Evolutionary conservation across 1,140 invertebrate genomes (phyloP).

Genomic region (Lepidurus apus): DNA sequence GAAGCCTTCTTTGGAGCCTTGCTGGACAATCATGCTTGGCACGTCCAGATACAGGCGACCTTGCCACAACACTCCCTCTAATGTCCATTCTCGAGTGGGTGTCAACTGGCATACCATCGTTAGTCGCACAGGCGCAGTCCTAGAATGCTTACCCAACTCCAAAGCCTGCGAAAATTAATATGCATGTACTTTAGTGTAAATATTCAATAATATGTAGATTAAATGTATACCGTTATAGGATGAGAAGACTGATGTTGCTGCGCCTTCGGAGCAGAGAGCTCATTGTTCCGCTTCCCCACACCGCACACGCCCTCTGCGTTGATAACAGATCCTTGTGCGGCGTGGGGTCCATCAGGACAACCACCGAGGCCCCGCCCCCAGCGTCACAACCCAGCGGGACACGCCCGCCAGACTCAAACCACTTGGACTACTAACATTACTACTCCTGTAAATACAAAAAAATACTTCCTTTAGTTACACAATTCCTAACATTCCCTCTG

Average conservation of each 20-base stretch:
- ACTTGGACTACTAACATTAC: not conserved
- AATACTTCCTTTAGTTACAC: not conserved
- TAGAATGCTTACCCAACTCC: slow-evolving; percentile 43
- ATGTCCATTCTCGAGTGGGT: slow-evolving; percentile 64
- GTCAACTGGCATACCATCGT: slow-evolving; percentile 72
- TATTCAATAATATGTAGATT: not conserved
- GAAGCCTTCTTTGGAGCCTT: slow-evolving; percentile 88
- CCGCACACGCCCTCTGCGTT: slow-evolving; percentile 62
- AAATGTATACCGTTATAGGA: slow-evolving; percentile 43
- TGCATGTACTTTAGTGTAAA: not conserved
- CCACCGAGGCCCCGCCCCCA: slow-evolving; percentile 97
- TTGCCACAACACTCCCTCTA: slow-evolving; percentile 75
- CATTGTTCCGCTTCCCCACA: slow-evolving; percentile 64
- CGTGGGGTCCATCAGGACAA: slow-evolving; percentile 88
- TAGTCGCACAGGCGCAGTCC: slow-evolving; percentile 53
- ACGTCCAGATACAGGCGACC: slow-evolving; percentile 79
- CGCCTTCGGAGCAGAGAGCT: slow-evolving; percentile 57
- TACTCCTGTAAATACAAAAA: not conserved
- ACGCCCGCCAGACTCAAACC: not conserved
- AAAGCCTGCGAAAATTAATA: slow-evolving; percentile 14
- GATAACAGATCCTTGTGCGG: slow-evolving; percentile 54
- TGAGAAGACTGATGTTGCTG: slow-evolving; percentile 41
- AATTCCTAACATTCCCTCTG: no score
- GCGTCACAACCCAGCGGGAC: slow-evolving; percentile 61
- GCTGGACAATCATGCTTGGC: slow-evolving; percentile 71